Conservation (phyloP, 1,140 invertebrate genomes). For the Scaptodrosophila lebanonensis region DNA sequence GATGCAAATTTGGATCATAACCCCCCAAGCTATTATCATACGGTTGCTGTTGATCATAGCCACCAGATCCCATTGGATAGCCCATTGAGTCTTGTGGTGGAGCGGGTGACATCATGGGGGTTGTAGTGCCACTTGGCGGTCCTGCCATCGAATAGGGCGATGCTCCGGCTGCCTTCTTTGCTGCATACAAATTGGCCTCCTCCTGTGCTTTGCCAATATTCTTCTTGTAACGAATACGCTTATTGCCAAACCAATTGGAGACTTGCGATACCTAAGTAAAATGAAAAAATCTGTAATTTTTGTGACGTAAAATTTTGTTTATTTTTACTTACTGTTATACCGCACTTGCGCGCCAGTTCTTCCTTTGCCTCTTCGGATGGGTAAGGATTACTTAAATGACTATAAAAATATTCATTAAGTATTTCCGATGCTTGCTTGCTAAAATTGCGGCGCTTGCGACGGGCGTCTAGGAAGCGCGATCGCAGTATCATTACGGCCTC, state of each 20-base stretch:
- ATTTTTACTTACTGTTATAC: slow-evolving; percentile 92
- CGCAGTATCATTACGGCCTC: slow-evolving; percentile 99
- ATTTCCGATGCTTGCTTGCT: slow-evolving; percentile 99
- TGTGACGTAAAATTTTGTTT: neutral
- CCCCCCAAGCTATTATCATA: slow-evolving; percentile 91
- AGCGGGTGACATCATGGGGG: slow-evolving; percentile 95
- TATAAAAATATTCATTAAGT: slow-evolving; percentile 99
- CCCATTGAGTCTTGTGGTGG: slow-evolving; percentile 93
- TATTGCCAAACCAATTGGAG: slow-evolving; percentile 99
- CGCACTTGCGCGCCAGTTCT: slow-evolving; percentile 99
- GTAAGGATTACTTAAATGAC: slow-evolving; percentile 99
- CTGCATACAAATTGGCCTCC: slow-evolving; percentile 99
- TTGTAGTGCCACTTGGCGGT: slow-evolving; percentile 89
- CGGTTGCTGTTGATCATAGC: slow-evolving; percentile 89
- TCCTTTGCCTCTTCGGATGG: slow-evolving; percentile 99
- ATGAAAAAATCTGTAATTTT: neutral
- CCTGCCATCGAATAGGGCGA: slow-evolving; percentile 94
- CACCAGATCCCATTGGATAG: slow-evolving; percentile 90
- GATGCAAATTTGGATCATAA: slow-evolving; percentile 91
- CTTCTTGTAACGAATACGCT: slow-evolving; percentile 99
- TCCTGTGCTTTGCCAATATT: slow-evolving; percentile 99
- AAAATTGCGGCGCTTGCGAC: slow-evolving; percentile 99
- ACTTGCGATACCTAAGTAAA: slow-evolving; percentile 82
- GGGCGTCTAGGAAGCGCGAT: slow-evolving; percentile 94
- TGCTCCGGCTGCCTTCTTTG: slow-evolving; percentile 98